Evolutionary conservation across 2,797 vertebrate species (phyloP).

Genomic region (Dryobates pubescens): DNA sequence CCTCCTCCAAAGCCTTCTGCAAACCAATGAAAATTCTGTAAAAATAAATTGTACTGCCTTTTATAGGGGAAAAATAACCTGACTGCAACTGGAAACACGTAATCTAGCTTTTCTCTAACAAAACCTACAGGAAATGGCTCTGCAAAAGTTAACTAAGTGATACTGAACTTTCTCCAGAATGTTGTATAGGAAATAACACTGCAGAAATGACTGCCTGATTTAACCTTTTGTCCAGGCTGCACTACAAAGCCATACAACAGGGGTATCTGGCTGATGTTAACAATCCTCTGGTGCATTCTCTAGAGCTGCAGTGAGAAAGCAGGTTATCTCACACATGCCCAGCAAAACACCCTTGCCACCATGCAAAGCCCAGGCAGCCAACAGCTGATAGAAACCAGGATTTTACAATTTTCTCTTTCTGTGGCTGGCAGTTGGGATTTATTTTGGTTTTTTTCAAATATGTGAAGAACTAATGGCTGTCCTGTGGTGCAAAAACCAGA

Average conservation of each 20-base stretch:
- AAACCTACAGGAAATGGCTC: slow-evolving; percentile 49
- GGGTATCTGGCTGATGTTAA: slow-evolving; percentile 45
- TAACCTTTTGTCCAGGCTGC: slow-evolving; percentile 36
- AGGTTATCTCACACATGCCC: slow-evolving; percentile 45
- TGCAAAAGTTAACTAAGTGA: slow-evolving; percentile 60
- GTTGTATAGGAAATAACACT: slow-evolving; percentile 22
- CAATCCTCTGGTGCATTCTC: slow-evolving; percentile 12
- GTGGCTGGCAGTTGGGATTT: not conserved
- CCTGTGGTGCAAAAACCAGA: not conserved
- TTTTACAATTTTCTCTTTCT: not conserved
- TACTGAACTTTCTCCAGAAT: slow-evolving; percentile 59
- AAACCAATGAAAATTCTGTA: slow-evolving; percentile 3
- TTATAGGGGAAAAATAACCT: slow-evolving; percentile 26
- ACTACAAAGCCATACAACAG: not conserved
- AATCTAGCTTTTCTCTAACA: slow-evolving; percentile 29
- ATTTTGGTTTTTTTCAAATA: not conserved
- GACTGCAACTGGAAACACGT: slow-evolving; percentile 37
- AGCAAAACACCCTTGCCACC: not conserved
- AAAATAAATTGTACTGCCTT: slow-evolving; percentile 20
- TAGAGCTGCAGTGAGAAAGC: not conserved
- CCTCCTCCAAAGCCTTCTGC: not conserved
- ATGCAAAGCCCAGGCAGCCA: slow-evolving; percentile 1
- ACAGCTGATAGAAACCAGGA: not conserved
- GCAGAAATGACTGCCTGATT: not conserved
- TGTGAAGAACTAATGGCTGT: not conserved